Evolutionary conservation across 2,797 vertebrate genomes (phyloP).

Genomic region (Cygnus olor): DNA sequence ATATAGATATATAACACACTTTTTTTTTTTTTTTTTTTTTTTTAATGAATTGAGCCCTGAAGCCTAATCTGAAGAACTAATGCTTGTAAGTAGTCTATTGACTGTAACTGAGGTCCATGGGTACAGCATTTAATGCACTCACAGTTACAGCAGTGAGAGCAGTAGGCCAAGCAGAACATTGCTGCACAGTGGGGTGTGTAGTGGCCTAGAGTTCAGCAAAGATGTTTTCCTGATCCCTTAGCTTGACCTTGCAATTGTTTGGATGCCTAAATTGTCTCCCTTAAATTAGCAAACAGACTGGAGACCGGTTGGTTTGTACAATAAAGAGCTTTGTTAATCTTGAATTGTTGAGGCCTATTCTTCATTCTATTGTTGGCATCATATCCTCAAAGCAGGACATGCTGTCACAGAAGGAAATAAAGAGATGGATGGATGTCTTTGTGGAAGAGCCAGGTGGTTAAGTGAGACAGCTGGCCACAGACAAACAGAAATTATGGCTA

Average conservation of each 20-base stretch:
- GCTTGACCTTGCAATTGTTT: neutral
- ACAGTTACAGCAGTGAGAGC: neutral
- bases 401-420: constrained; percentile 4
- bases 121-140: neutral
- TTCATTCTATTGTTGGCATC: neutral
- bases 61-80: neutral
- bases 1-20: neutral
- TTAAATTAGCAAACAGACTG: neutral
- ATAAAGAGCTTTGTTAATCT: neutral
- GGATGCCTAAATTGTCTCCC: neutral
- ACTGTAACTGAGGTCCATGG: neutral
- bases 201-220: neutral
- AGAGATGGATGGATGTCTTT: constrained; percentile 17
- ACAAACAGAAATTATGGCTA: constrained; percentile 22
- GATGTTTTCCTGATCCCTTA: neutral
- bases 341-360: neutral
- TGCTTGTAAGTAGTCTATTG: neutral
- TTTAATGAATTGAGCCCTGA: neutral
- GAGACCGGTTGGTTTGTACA: neutral
- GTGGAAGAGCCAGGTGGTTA: constrained; percentile 22
- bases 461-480: constrained; percentile 6
- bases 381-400: neutral
- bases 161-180: neutral
- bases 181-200: neutral
- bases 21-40: neutral